Conservation (phyloP, 1,140 invertebrate genomes). For the Stegodyphus dumicola region DNA sequence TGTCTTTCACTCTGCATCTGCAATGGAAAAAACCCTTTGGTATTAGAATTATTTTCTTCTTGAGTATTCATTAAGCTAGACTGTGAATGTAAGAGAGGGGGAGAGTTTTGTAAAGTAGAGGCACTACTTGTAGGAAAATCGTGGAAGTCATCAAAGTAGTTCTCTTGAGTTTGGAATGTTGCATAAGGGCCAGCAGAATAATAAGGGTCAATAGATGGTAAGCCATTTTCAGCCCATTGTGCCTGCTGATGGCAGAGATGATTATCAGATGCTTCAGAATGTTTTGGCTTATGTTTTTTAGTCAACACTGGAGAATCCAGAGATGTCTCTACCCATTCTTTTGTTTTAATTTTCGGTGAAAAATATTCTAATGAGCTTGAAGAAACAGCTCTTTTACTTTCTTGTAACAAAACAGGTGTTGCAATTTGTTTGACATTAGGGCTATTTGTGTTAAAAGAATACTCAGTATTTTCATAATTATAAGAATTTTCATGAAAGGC, state of each 20-base stretch:
- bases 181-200: constrained; percentile 3
- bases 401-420: constrained; percentile 40
- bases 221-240: constrained; percentile 49
- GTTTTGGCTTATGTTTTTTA: constrained; percentile 27
- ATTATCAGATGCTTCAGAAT: neutral
- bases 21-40: neutral
- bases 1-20: constrained; percentile 14
- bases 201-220: neutral
- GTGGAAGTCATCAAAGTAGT: constrained; percentile 1
- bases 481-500: too few species aligned
- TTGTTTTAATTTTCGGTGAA: constrained; percentile 68
- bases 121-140: constrained; percentile 1
- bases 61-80: neutral
- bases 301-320: constrained; percentile 73
- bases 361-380: constrained; percentile 3
- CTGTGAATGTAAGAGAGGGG: neutral
- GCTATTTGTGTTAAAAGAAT: neutral
- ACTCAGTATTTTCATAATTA: neutral
- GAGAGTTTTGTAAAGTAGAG: constrained; percentile 14
- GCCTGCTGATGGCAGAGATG: constrained; percentile 12
- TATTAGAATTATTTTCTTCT: neutral
- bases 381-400: constrained; percentile 44
- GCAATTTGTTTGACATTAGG: constrained; percentile 32
- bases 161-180: neutral
- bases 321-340: constrained; percentile 81